These are phyloP conservation scores for Crypturellus tataupa DNA, from an alignment of 2,797 vertebrate species.

Conservation along the genomic window DNA sequence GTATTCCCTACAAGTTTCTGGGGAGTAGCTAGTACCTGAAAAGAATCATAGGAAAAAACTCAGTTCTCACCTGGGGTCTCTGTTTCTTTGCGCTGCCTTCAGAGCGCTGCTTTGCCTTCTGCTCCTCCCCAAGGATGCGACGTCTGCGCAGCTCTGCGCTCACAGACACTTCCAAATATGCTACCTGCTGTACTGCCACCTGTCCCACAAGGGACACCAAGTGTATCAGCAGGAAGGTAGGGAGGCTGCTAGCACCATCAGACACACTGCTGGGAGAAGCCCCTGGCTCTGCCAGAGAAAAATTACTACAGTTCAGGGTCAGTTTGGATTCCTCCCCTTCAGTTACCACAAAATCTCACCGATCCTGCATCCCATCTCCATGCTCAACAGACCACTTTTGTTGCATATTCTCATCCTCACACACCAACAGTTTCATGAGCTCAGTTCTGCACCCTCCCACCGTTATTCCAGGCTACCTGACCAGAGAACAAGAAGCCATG, in stretches of 20 bases:
- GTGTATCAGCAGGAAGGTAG: constrained; percentile 82
- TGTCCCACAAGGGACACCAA: constrained; percentile 91
- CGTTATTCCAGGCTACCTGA: not conserved
- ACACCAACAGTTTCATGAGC: not conserved
- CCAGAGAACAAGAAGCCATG: not conserved
- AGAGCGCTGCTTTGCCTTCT: constrained; percentile 74
- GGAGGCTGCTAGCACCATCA: constrained; percentile 66
- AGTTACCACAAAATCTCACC: not conserved
- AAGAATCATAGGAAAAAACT: not conserved
- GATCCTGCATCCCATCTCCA: not conserved
- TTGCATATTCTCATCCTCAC: accelerated
- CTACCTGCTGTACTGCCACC: constrained; percentile 93
- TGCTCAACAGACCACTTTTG: not conserved
- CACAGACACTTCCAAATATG: constrained; percentile 91
- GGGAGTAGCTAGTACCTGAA: not conserved
- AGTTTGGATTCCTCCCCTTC: not conserved
- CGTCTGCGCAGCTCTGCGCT: constrained; percentile 91
- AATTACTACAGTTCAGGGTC: not conserved
- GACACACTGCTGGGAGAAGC: not conserved
- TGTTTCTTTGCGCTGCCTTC: not conserved
- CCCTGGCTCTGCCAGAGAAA: constrained; percentile 76
- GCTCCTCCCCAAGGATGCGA: constrained; percentile 88
- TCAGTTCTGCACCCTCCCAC: not conserved
- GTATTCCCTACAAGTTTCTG: not conserved
- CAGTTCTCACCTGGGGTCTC: constrained; percentile 70